Evolutionary conservation across 1,140 invertebrate species (phyloP).

Genomic region (Zelostemma sp.): DNA sequence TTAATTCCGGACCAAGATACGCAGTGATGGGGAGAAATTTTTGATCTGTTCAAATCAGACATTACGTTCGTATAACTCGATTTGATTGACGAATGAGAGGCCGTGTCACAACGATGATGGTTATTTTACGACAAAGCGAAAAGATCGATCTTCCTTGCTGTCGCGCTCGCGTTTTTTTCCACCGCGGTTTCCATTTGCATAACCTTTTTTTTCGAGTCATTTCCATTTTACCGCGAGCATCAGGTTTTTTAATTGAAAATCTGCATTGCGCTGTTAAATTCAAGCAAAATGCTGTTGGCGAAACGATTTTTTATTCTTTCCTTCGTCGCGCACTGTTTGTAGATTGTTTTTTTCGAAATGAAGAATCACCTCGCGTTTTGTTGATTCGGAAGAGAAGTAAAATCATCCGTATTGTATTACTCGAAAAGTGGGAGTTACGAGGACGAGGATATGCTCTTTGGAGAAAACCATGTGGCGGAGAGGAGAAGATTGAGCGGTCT

Average conservation of each 20-base stretch:
- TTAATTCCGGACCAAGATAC: neutral
- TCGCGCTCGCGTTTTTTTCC: neutral
- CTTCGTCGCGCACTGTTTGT: no score
- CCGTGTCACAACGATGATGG: neutral
- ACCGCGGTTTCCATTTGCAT: neutral
- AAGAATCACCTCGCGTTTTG: no score
- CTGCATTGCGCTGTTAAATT: no score
- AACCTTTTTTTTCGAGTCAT: neutral
- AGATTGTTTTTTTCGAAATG: no score
- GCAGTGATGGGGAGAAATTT: neutral
- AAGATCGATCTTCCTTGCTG: conserved; percentile 7
- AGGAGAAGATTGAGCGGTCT: conserved; percentile 56
- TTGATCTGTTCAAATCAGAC: conserved; percentile 1
- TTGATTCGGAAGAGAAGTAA: no score
- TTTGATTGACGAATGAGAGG: conserved; percentile 9
- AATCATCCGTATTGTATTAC: no score
- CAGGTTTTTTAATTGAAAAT: no score
- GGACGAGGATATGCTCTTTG: conserved; percentile 38
- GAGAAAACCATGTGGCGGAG: conserved; percentile 34
- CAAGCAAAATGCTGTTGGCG: no score
- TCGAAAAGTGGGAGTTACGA: neutral
- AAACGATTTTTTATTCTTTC: no score
- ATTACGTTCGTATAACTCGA: neutral
- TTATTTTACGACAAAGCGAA: neutral
- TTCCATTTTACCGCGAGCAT: no score